Base-by-base conservation (phyloP, 1,140 invertebrate genomes). In the Megalopta genalis region DNA sequence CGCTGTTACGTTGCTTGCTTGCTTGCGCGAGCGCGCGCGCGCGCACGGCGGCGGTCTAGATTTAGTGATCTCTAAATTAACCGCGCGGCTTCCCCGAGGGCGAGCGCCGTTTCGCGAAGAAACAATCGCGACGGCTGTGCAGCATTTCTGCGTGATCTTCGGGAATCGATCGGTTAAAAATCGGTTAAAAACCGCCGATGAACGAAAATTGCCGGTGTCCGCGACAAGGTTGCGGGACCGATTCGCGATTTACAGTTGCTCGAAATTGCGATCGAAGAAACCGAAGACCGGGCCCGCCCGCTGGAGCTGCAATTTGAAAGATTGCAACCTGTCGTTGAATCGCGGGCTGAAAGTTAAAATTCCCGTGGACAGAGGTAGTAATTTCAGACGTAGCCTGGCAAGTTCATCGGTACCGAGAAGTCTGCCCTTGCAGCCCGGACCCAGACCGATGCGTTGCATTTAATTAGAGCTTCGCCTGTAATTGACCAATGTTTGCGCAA, bases 391-490 rank as follows among this genome's bases (percentile, higher is more conserved):
- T 14, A n/a, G 12, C 37, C 37, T 21, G n/a, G 37, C 8, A 42
- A 42, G 63, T 27, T 32, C 25, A 67, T 14, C 46, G 18, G 37
- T 10, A 16, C 21, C 39, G 52, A n/a, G 46, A 21, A 54, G 52
- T 27, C 23, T n/a, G 23, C 18, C 25, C 42, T 63, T 23, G 70
- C 8, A 21, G 21, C 0, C 16, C 49, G 49, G 0, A 21, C 18
- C 37, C 32, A 6, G 16, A 7, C 3, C 60, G 60, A 39, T 71
- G 75, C 66, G 37, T n/a, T 54, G 63, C 60, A 70, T 82, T 70
- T 84, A 84, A 84, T 84, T 84, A 84, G 81, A 84, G 52, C 64
- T 68, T 37, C 39, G 39, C 18, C 66, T 66, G 81, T 84, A 84
- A 84, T 84, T 65, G 77, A 67, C 54, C 66, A 49, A 49, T 27